Evolutionary conservation across 2,113 vertebrate genomes (phyloP).

Genomic region (Dromiciops gliroides): DNA sequence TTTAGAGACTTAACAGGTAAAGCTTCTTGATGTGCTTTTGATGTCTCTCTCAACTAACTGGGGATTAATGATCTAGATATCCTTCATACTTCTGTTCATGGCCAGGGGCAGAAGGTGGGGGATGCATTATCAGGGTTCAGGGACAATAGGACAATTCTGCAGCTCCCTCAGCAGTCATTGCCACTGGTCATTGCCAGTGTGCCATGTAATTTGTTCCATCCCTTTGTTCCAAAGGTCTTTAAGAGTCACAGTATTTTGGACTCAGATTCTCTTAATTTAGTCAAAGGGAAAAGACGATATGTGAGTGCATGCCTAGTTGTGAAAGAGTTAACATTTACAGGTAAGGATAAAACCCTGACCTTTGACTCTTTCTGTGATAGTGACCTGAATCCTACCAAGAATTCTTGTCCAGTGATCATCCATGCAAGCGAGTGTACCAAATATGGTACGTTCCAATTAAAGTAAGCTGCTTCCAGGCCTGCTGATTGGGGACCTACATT

Average conservation of each 20-base stretch:
- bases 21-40: background rate
- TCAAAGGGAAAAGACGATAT: background rate
- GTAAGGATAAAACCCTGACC: slow-evolving; percentile 24
- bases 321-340: background rate
- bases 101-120: background rate
- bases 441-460: slow-evolving; percentile 77
- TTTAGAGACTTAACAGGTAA: background rate
- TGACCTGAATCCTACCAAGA: slow-evolving; percentile 72
- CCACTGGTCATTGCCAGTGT: fast-evolving
- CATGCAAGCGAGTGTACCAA: slow-evolving; percentile 78
- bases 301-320: background rate
- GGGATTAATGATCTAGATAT: background rate
- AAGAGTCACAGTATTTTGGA: background rate
- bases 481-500: fast-evolving
- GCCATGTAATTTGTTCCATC: background rate
- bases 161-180: fast-evolving
- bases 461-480: fast-evolving
- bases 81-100: background rate
- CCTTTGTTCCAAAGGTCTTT: too few species aligned
- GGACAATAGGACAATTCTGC: background rate
- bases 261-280: background rate
- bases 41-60: background rate
- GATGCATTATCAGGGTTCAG: background rate
- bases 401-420: slow-evolving; percentile 75
- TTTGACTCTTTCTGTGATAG: slow-evolving; percentile 63